Evolutionary conservation across 2,797 vertebrate genomes (phyloP).

Genomic region (Phylloscopus collybita): DNA sequence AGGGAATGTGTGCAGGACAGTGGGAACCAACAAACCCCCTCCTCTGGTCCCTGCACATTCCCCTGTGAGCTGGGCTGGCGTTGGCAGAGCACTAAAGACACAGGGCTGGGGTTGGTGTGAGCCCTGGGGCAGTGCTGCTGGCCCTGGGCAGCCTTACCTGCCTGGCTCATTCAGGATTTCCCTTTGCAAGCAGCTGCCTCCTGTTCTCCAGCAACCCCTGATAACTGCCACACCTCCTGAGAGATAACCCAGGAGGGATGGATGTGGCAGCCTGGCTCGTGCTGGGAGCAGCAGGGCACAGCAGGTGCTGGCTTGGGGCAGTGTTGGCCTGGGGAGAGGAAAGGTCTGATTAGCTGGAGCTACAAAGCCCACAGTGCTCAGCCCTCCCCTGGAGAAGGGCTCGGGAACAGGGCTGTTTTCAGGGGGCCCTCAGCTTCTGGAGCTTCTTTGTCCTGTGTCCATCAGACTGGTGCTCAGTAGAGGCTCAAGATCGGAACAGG

Average conservation of each 20-base stretch:
- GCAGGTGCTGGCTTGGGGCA: background rate
- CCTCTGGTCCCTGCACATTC: background rate
- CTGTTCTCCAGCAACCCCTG: background rate
- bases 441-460: background rate
- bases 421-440: background rate
- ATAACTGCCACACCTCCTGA: background rate
- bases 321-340: too few species aligned
- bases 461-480: background rate
- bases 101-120: background rate
- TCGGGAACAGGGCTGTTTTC: background rate
- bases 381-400: background rate
- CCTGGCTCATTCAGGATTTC: background rate
- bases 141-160: background rate
- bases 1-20: background rate
- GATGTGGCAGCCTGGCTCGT: background rate
- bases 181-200: background rate
- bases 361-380: accelerated
- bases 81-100: too few species aligned
- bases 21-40: background rate
- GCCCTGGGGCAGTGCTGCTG: background rate
- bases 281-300: background rate
- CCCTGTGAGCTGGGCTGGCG: background rate
- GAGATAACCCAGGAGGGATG: accelerated
- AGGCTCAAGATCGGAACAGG: background rate
- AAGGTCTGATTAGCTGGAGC: background rate